Evolutionary conservation across 2,113 vertebrate species (phyloP).

Genomic region (Notothenia rossii): DNA sequence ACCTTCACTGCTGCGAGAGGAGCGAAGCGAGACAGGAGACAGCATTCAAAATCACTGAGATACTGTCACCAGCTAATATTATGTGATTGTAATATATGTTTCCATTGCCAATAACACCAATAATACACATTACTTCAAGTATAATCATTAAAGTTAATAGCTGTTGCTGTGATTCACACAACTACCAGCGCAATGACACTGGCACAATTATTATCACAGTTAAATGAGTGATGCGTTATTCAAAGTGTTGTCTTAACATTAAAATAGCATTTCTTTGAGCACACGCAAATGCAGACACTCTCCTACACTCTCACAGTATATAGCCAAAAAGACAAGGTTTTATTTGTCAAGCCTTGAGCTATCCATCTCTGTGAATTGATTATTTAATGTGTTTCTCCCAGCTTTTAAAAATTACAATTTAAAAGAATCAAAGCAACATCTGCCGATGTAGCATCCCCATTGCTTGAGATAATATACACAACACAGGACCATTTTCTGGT

Average conservation of each 20-base stretch:
- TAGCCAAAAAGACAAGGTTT: constrained; percentile 12
- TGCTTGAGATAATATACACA: constrained; percentile 27
- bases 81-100: constrained; percentile 23
- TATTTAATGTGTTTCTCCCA: not conserved
- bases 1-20: constrained; percentile 64
- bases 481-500: not conserved
- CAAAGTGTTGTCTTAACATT: constrained; percentile 35
- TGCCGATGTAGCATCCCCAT: constrained; percentile 3
- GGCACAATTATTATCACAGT: not conserved
- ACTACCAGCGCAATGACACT: not conserved
- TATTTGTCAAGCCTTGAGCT: constrained; percentile 10
- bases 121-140: not conserved
- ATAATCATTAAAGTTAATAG: not conserved
- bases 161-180: not conserved
- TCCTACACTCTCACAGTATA: constrained; percentile 1
- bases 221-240: constrained; percentile 30
- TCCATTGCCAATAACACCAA: constrained; percentile 23
- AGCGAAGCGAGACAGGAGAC: constrained; percentile 28
- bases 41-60: constrained; percentile 22
- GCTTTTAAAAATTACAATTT: not conserved
- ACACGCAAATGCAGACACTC: constrained; percentile 20
- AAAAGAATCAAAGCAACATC: constrained; percentile 26
- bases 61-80: constrained; percentile 1
- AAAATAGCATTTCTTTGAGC: constrained; percentile 8
- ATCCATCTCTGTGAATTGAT: not conserved